Conservation (phyloP, 2,888 invertebrate genomes). For the Ichneumon xanthorius region DNA sequence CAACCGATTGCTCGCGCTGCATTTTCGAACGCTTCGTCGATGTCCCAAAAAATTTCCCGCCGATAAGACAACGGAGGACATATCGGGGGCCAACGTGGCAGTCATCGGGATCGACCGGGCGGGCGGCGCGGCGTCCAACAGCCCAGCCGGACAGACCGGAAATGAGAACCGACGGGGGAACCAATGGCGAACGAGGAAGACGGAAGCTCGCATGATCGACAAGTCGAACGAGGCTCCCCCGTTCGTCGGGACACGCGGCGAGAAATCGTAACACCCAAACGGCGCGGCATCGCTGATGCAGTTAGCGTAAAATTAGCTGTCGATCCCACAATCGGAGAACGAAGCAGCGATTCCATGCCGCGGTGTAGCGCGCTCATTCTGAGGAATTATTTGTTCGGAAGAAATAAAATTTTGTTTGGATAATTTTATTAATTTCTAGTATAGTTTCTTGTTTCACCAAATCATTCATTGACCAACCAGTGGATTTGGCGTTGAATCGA, state of each 20-base stretch:
- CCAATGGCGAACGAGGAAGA: background rate
- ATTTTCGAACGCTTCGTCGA: background rate
- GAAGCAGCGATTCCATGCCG: too few relatives aligned
- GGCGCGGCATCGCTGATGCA: background rate
- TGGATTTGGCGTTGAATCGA: too few relatives aligned
- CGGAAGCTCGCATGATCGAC: background rate
- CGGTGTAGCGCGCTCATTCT: background rate
- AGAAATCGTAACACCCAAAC: too few relatives aligned
- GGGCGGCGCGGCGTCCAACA: background rate
- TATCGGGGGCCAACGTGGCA: background rate
- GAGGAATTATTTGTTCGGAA: background rate
- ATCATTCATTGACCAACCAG: too few relatives aligned
- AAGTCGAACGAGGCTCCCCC: background rate
- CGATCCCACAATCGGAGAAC: background rate
- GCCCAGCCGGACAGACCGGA: background rate
- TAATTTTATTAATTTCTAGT: too few relatives aligned
- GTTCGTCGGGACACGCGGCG: background rate
- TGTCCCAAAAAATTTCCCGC: background rate
- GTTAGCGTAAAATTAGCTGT: background rate
- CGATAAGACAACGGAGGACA: background rate
- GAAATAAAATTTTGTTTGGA: background rate
- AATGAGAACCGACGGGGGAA: background rate
- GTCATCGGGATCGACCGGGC: background rate
- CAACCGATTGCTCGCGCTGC: background rate
- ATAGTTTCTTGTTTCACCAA: too few relatives aligned